phyloP scores from a whole-genome alignment of 2,113 vertebrate species.

The Rhinoptilus africanus region DNA sequence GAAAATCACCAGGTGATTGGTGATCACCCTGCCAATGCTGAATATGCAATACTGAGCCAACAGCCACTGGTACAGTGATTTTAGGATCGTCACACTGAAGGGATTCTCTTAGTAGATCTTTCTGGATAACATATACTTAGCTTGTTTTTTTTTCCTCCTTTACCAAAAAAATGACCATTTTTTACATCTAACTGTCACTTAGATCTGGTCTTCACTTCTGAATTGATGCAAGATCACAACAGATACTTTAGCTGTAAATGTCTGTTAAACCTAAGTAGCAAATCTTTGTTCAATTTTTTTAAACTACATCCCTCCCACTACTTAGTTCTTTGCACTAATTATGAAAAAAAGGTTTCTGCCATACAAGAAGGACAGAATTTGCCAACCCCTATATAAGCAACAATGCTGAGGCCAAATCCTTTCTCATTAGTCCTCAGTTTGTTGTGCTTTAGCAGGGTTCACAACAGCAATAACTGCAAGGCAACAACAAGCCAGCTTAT shows the following conservation, averaged over 20 bases:
- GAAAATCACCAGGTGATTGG: neutral
- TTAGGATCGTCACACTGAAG: too few relatives aligned
- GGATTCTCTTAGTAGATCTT: neutral
- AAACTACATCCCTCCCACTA: neutral
- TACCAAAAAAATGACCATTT: neutral
- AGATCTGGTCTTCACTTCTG: neutral
- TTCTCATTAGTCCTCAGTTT: conserved; percentile 13
- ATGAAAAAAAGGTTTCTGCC: neutral
- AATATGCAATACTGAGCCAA: neutral
- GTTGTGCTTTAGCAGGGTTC: neutral
- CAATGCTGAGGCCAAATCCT: neutral
- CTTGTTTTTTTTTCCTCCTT: neutral
- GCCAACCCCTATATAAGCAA: neutral
- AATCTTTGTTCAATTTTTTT: neutral
- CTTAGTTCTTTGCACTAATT: conserved; percentile 3
- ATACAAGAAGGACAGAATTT: neutral
- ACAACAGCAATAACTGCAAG: conserved; percentile 4
- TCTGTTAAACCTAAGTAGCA: neutral
- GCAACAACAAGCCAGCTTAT: neutral
- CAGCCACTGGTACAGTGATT: neutral
- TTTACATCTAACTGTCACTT: neutral
- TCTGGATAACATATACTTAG: neutral
- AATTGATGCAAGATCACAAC: neutral
- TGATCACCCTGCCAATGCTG: neutral
- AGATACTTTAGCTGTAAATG: neutral